Evolutionary conservation across 2,113 vertebrate species (phyloP).

Genomic region (Polyodon spathula): DNA sequence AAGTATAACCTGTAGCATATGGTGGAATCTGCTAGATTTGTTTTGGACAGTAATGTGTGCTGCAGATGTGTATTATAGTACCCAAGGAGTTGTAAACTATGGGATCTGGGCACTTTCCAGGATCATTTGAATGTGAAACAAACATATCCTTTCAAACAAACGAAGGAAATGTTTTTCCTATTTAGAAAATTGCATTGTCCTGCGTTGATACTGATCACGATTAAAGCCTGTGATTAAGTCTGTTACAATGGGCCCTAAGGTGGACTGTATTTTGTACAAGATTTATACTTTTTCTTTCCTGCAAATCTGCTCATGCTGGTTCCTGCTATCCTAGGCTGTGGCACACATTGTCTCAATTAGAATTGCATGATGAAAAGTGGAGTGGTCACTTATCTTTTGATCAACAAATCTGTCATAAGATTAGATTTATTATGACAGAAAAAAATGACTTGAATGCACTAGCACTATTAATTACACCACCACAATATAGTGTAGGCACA

Average conservation of each 20-base stretch:
- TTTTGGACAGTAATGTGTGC: background rate
- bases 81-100: background rate
- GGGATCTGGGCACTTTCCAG: conserved; percentile 5
- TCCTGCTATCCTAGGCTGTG: background rate
- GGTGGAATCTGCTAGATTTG: conserved; percentile 4
- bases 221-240: conserved; percentile 2
- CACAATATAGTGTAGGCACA: no score
- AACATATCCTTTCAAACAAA: conserved; percentile 3
- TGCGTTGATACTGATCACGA: conserved; percentile 6
- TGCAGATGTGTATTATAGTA: background rate
- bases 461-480: conserved; percentile 2
- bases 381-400: conserved; percentile 6
- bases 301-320: background rate
- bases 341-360: no score
- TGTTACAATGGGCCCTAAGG: background rate
- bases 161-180: background rate
- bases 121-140: background rate
- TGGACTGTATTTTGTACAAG: background rate
- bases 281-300: background rate
- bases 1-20: conserved; percentile 3
- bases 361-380: background rate
- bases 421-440: conserved; percentile 10
- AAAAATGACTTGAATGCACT: conserved; percentile 4
- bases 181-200: conserved; percentile 1
- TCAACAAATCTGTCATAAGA: conserved; percentile 10